A percentile compares a stretch with the other conserved stretches of the same genome.
phyloP scores from a whole-genome alignment of 30 jellyfish, hydroid and myxozoan species.

The Hydractinia echinata region DNA sequence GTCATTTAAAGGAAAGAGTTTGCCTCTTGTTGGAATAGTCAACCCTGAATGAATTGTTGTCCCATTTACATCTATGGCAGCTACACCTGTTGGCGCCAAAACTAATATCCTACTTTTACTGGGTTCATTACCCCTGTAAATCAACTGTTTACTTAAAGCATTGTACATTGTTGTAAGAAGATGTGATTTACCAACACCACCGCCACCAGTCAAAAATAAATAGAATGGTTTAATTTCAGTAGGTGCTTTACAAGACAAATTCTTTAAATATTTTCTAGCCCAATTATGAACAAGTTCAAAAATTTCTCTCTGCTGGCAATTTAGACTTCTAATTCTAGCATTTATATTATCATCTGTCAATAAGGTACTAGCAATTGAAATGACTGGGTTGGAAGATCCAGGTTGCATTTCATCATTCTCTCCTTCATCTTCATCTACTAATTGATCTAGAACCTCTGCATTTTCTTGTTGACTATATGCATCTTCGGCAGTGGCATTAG shows the following conservation, averaged over 20 bases:
- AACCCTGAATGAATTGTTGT: slow-evolving; percentile 30
- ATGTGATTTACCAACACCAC: slow-evolving; percentile 35
- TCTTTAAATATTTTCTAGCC: background rate
- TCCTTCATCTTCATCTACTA: too few species aligned
- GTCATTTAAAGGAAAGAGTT: background rate
- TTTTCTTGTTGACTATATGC: too few species aligned
- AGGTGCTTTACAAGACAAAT: slow-evolving; percentile 24
- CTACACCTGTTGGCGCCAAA: slow-evolving; percentile 35
- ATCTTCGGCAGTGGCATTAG: too few species aligned
- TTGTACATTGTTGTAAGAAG: slow-evolving; percentile 17
- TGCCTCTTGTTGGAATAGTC: slow-evolving; percentile 22
- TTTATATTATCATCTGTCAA: slow-evolving; percentile 7
- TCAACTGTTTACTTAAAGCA: slow-evolving; percentile 5
- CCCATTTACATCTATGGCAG: slow-evolving; percentile 33
- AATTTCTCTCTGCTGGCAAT: background rate
- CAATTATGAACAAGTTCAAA: background rate
- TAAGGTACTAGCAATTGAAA: background rate
- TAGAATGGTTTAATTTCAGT: slow-evolving; percentile 12
- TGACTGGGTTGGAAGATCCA: background rate
- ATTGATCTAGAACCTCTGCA: too few species aligned
- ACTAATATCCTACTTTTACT: slow-evolving; percentile 3
- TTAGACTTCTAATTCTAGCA: background rate
- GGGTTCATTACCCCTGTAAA: slow-evolving; percentile 4
- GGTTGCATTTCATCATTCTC: too few species aligned
- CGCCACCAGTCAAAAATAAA: slow-evolving; percentile 25